These are phyloP conservation scores for Gnatocerus cornutus DNA, from an alignment of 2,888 invertebrate genomes.

Conservation along the genomic window DNA sequence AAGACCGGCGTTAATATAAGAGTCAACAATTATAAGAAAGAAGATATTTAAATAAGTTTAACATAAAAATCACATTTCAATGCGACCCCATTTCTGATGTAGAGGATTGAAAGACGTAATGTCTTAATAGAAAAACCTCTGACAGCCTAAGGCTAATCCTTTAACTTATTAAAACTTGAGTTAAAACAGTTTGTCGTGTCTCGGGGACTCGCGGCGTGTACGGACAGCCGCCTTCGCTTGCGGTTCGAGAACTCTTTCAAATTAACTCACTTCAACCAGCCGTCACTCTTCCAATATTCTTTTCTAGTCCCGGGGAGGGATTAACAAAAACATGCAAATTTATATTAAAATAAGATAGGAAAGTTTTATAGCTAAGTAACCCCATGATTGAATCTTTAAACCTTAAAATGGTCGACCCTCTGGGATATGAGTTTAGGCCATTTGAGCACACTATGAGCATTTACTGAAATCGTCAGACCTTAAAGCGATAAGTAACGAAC, in stretches of 20 bases:
- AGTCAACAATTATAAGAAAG: conserved; percentile 35
- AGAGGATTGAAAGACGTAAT: conserved; percentile 59
- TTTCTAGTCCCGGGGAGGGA: conserved; percentile 64
- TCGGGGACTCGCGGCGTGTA: conserved; percentile 63
- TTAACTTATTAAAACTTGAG: conserved; percentile 71
- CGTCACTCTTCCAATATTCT: conserved; percentile 67
- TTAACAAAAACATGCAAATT: conserved; percentile 71
- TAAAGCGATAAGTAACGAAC: conserved; percentile 56
- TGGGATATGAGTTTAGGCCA: conserved; percentile 41
- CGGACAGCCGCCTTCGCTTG: conserved; percentile 63
- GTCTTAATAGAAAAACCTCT: conserved; percentile 68
- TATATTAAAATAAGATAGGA: conserved; percentile 69
- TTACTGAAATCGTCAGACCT: conserved; percentile 56
- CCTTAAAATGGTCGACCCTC: conserved; percentile 20
- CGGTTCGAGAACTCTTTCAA: conserved; percentile 67
- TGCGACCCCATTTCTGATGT: conserved; percentile 48
- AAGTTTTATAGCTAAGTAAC: conserved; percentile 62
- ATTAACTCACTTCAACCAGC: conserved; percentile 67
- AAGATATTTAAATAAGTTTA: conserved; percentile 37
- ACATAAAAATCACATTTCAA: conserved; percentile 51
- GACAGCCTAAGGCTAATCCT: conserved; percentile 68
- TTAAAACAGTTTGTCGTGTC: conserved; percentile 69
- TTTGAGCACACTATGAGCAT: conserved; percentile 48
- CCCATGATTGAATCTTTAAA: conserved; percentile 52
- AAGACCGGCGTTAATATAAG: conserved; percentile 47